Conservation (phyloP, 1,140 invertebrate genomes). For the Pseudomyrmex cubaensis region DNA sequence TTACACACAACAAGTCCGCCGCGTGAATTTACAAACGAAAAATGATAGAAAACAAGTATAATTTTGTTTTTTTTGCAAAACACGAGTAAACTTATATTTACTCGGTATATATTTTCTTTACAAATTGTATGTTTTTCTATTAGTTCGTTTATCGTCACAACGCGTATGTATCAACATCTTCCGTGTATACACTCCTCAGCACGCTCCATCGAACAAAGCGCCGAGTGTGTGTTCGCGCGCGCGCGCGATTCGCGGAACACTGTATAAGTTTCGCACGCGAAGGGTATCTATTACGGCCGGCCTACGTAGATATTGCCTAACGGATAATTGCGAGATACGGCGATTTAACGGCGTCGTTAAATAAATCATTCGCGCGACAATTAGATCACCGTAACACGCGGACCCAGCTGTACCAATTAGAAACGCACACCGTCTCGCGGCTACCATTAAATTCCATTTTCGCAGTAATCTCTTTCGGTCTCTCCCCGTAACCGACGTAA, state of each 20-base stretch:
- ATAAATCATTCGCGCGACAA: slow-evolving; percentile 52
- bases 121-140: background rate
- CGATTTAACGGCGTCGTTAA: slow-evolving; percentile 27
- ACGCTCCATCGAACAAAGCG: background rate
- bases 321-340: slow-evolving; percentile 36
- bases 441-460: slow-evolving; percentile 69
- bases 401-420: slow-evolving; percentile 59
- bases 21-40: too few relatives aligned
- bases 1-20: slow-evolving; percentile 9
- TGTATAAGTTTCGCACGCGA: slow-evolving; percentile 27
- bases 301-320: slow-evolving; percentile 36
- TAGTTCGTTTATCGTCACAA: background rate
- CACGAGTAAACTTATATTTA: too few relatives aligned
- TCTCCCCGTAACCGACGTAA: slow-evolving; percentile 57
- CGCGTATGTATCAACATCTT: background rate
- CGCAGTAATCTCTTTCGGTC: slow-evolving; percentile 59
- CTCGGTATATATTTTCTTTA: too few relatives aligned
- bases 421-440: slow-evolving; percentile 27
- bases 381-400: slow-evolving; percentile 29
- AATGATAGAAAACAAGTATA: background rate
- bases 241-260: slow-evolving; percentile 7
- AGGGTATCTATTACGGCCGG: slow-evolving; percentile 22
- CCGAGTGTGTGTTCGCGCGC: too few relatives aligned
- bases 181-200: background rate
- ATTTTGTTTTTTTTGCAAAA: background rate